Evolutionary conservation across 2,797 vertebrate species (phyloP).

Genomic region (Lepidocolaptes lacrymiger): DNA sequence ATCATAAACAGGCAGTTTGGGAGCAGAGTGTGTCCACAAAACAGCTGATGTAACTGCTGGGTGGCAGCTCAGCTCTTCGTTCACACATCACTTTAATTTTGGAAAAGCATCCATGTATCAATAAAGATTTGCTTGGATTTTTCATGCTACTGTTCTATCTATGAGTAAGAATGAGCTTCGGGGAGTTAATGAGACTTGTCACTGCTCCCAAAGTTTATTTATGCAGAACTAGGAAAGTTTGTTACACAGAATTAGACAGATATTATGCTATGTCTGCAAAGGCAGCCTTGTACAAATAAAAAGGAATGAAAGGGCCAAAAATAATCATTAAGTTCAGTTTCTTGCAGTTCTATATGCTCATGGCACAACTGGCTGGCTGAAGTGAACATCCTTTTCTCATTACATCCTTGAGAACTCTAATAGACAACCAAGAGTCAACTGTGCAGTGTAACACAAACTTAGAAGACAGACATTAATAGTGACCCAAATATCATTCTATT

Average conservation of each 20-base stretch:
- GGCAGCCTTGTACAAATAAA: accelerated
- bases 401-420: not conserved
- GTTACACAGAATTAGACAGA: not conserved
- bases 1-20: not conserved
- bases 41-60: not conserved
- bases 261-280: not conserved
- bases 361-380: not conserved
- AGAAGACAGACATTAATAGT: not conserved
- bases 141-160: not conserved
- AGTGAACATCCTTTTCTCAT: not conserved
- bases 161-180: not conserved
- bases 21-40: not conserved
- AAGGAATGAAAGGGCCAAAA: not conserved
- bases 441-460: too few species aligned
- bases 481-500: not conserved
- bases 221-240: not conserved
- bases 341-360: not conserved
- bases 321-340: not conserved
- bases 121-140: not conserved
- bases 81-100: not conserved
- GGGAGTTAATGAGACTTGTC: not conserved
- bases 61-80: not conserved
- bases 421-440: not conserved
- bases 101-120: not conserved
- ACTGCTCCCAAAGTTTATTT: not conserved